Conservation (phyloP, 2,888 invertebrate genomes). For the Polydesmus complanatus region DNA sequence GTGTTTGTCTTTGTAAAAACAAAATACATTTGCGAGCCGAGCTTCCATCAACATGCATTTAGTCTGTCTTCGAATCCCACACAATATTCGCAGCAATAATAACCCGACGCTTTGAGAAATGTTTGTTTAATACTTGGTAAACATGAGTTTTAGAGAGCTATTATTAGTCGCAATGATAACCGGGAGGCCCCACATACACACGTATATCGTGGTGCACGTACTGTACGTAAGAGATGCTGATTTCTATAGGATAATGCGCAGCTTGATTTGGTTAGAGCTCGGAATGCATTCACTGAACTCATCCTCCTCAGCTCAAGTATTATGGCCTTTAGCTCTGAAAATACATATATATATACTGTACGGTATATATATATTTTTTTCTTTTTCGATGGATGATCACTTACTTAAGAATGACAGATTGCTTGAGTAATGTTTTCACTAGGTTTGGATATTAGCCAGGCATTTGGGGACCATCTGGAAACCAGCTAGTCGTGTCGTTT, state of each 20-base stretch:
- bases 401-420: conserved; percentile 14
- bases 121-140: conserved; percentile 13
- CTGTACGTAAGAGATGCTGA: neutral
- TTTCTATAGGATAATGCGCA: no score
- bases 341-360: neutral
- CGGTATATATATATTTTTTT: neutral
- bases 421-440: conserved; percentile 11
- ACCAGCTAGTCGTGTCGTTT: conserved; percentile 1
- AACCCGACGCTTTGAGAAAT: conserved; percentile 10
- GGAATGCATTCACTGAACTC: neutral
- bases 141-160: conserved; percentile 14
- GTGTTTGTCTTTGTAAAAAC: neutral
- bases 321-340: neutral
- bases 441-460: conserved; percentile 13
- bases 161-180: conserved; percentile 5
- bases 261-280: no score
- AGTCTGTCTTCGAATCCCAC: neutral
- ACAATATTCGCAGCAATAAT: conserved; percentile 8
- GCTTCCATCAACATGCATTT: conserved; percentile 5
- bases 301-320: neutral
- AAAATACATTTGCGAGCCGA: neutral
- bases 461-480: conserved; percentile 5
- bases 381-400: conserved; percentile 10
- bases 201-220: neutral
- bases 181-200: neutral